phyloP scores from a whole-genome alignment of 2,797 vertebrate genomes.

The Cephalopachus bancanus region DNA sequence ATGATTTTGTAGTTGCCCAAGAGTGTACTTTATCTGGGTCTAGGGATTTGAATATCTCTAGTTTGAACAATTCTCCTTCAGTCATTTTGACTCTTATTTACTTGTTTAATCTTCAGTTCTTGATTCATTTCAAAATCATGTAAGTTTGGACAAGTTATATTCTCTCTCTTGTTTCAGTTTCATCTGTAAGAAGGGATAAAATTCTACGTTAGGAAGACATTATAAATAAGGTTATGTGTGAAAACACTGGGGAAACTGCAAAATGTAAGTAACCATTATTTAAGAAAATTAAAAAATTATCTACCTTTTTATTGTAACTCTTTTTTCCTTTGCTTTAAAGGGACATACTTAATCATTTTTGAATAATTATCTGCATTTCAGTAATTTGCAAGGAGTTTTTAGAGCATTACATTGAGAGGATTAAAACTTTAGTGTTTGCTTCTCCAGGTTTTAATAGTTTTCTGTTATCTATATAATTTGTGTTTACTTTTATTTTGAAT shows the following conservation, averaged over 20 bases:
- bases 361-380: conserved; percentile 36
- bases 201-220: background rate
- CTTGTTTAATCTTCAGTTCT: conserved; percentile 15
- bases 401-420: background rate
- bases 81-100: background rate
- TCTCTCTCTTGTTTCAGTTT: background rate
- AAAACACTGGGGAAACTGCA: background rate
- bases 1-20: background rate
- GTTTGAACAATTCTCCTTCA: conserved; percentile 20
- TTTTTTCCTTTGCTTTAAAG: background rate
- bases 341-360: background rate
- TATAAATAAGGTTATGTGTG: background rate
- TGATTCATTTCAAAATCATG: background rate
- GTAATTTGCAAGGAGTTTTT: conserved; percentile 1
- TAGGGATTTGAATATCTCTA: background rate
- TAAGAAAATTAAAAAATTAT: background rate
- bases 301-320: background rate
- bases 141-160: background rate
- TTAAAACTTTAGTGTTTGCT: conserved; percentile 23
- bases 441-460: conserved; percentile 13
- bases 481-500: conserved; percentile 2
- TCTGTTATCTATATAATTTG: background rate
- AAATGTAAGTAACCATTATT: conserved; percentile 11
- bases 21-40: conserved; percentile 10
- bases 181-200: conserved; percentile 6